phyloP scores from a whole-genome alignment of 2,888 invertebrate genomes.

The Dryococelus australis region DNA sequence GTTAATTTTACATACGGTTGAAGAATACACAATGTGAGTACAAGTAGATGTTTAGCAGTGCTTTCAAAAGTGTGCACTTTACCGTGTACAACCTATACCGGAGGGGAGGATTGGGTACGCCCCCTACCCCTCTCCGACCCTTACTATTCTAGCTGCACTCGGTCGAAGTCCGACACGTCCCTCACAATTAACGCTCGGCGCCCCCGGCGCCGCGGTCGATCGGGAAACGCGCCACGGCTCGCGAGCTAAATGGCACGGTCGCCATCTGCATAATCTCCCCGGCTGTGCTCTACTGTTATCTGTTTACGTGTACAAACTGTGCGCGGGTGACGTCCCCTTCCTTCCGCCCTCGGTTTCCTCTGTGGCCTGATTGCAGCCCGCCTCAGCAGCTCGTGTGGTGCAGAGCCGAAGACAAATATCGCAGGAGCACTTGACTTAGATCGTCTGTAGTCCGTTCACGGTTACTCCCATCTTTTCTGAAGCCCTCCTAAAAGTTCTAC shows the following conservation, averaged over 20 bases:
- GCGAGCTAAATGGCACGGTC: constrained; percentile 10
- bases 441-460: too few relatives aligned
- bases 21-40: too few relatives aligned
- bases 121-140: not conserved
- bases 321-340: not conserved
- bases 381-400: not conserved
- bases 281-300: not conserved
- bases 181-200: not conserved
- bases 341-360: not conserved
- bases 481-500: too few relatives aligned
- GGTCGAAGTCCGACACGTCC: not conserved
- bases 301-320: not conserved
- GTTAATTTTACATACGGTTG: too few relatives aligned
- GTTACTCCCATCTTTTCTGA: too few relatives aligned
- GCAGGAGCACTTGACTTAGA: too few relatives aligned
- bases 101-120: too few relatives aligned
- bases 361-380: not conserved
- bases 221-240: not conserved
- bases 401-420: too few relatives aligned
- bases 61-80: too few relatives aligned
- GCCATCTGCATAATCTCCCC: constrained; percentile 6
- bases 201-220: not conserved
- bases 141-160: not conserved
- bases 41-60: too few relatives aligned
- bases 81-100: too few relatives aligned